Conservation (phyloP, 2,797 vertebrate species). For the Lepus oiostolus region DNA sequence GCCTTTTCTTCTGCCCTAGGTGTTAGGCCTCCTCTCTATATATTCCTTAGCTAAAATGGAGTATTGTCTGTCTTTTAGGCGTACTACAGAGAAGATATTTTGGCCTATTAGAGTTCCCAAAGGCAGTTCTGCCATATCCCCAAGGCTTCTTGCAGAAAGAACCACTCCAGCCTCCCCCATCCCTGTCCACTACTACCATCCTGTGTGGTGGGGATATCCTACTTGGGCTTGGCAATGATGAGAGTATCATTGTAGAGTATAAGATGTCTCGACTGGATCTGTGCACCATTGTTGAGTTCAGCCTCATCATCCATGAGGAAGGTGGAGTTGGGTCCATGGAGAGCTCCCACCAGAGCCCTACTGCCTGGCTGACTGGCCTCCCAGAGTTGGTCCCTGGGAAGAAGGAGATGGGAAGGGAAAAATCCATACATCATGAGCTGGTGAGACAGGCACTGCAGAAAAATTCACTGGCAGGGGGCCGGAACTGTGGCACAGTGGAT, state of each 20-base stretch:
- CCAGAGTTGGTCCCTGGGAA: constrained; percentile 82
- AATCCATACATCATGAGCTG: neutral
- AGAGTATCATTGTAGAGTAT: constrained; percentile 93
- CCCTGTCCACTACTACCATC: neutral
- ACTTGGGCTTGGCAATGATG: constrained; percentile 94
- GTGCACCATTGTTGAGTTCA: constrained; percentile 92
- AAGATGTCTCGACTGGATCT: constrained; percentile 94
- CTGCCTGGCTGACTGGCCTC: constrained; percentile 20
- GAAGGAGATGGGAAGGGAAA: constrained; percentile 73
- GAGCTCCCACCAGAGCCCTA: constrained; percentile 63
- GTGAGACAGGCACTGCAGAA: neutral
- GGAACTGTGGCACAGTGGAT: too few relatives aligned
- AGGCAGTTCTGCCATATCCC: neutral
- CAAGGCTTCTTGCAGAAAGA: neutral
- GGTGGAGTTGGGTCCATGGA: constrained; percentile 84
- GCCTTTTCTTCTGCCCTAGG: neutral
- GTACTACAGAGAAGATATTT: neutral
- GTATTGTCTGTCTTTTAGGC: neutral
- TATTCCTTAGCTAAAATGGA: neutral
- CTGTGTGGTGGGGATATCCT: constrained; percentile 53
- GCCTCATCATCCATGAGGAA: constrained; percentile 91
- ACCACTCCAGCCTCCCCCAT: neutral
- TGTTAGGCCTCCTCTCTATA: neutral
- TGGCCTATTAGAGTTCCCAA: neutral
- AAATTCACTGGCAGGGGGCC: neutral